A percentile compares a stretch with the other conserved stretches of the same genome.
These are phyloP conservation scores for Anastrepha obliqua DNA, from an alignment of 1,140 invertebrate species.

Conservation along the genomic window DNA sequence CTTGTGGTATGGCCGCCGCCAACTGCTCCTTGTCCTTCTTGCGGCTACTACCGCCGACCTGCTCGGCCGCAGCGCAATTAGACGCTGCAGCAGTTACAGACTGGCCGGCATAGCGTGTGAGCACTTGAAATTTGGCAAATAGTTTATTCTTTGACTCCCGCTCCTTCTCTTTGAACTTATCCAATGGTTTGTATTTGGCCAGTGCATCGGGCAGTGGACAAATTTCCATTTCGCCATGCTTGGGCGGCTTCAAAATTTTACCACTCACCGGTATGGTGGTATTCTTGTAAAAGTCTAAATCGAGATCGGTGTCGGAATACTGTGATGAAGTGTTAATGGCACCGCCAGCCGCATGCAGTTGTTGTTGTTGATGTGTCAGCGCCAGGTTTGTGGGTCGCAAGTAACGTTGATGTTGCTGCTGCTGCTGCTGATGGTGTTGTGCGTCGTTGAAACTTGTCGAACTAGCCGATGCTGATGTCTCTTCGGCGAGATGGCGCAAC, in stretches of 20 bases:
- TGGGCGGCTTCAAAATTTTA: conserved; percentile 57
- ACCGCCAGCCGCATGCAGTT: conserved; percentile 23
- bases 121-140: conserved; percentile 72
- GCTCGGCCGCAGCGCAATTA: not conserved
- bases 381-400: conserved; percentile 60
- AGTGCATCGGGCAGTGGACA: conserved; percentile 60
- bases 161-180: conserved; percentile 73
- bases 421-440: not conserved
- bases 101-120: conserved; percentile 67
- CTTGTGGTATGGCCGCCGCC: conserved; percentile 76
- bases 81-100: not conserved
- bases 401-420: conserved; percentile 15
- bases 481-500: conserved; percentile 78
- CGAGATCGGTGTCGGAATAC: conserved; percentile 67
- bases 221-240: conserved; percentile 60
- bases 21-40: conserved; percentile 54
- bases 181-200: conserved; percentile 63
- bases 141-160: conserved; percentile 69
- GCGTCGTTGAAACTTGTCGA: conserved; percentile 56
- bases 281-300: conserved; percentile 69
- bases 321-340: conserved; percentile 35
- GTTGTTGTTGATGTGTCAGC: conserved; percentile 35
- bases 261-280: not conserved
- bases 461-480: conserved; percentile 74
- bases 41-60: not conserved